phyloP scores from a whole-genome alignment of 2,888 invertebrate genomes.

The Prosopocoilus inquinatus region DNA sequence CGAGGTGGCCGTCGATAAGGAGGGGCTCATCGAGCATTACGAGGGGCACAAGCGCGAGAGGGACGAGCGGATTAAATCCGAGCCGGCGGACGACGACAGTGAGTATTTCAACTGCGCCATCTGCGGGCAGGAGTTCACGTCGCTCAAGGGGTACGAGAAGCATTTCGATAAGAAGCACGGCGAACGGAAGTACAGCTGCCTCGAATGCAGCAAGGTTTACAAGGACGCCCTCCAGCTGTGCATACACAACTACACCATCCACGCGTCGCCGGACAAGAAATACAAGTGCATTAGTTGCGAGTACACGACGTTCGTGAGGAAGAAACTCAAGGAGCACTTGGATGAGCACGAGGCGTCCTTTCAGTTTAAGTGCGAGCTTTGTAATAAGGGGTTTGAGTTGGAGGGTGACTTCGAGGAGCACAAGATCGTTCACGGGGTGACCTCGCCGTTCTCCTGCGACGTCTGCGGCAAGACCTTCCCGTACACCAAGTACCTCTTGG shows the following conservation, averaged over 20 bases:
- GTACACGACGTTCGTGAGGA: slow-evolving; percentile 19
- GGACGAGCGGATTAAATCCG: slow-evolving; percentile 12
- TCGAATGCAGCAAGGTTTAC: slow-evolving; percentile 56
- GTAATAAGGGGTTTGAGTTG: slow-evolving; percentile 28
- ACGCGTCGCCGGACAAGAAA: slow-evolving; percentile 19
- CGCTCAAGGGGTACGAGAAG: slow-evolving; percentile 35
- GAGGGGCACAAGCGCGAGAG: slow-evolving; percentile 28
- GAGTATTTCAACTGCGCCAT: slow-evolving; percentile 33
- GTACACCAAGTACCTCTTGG: slow-evolving; percentile 49
- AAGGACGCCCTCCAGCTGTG: slow-evolving; percentile 30
- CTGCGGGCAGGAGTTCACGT: slow-evolving; percentile 35
- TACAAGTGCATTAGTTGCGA: slow-evolving; percentile 28
- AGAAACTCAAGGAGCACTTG: slow-evolving; percentile 21
- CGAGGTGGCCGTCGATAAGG: slow-evolving; percentile 22
- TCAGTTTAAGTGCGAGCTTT: slow-evolving; percentile 30
- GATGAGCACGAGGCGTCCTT: slow-evolving; percentile 23
- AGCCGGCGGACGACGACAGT: slow-evolving; percentile 11
- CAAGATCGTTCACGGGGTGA: slow-evolving; percentile 43
- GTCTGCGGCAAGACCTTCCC: slow-evolving; percentile 42
- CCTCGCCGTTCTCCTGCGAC: slow-evolving; percentile 52
- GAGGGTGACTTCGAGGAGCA: slow-evolving; percentile 29
- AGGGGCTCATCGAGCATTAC: slow-evolving; percentile 29
- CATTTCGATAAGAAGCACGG: slow-evolving; percentile 46
- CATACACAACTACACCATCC: slow-evolving; percentile 28
- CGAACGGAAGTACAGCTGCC: slow-evolving; percentile 60